Evolutionary conservation across 2,113 vertebrate species (phyloP).

Genomic region (Eulemur rufifrons): DNA sequence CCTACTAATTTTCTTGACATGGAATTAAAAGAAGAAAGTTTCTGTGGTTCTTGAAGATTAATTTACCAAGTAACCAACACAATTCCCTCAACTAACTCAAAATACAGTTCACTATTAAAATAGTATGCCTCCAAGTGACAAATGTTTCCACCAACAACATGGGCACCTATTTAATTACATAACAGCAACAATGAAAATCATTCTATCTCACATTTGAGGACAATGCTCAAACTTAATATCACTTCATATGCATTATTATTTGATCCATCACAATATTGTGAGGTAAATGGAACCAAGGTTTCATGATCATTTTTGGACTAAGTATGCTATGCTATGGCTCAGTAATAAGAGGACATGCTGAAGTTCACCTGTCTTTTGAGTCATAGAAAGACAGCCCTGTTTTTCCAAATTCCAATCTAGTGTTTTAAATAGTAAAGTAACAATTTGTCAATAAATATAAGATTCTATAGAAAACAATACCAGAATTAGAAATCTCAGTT

Average conservation of each 20-base stretch:
- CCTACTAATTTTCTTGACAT: not conserved
- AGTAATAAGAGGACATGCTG: not conserved
- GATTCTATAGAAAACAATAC: not conserved
- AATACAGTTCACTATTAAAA: slow-evolving; percentile 21
- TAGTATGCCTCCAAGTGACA: not conserved
- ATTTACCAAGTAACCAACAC: not conserved
- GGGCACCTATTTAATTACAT: not conserved
- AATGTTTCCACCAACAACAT: not conserved
- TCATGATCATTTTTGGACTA: not conserved
- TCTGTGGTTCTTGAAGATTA: not conserved
- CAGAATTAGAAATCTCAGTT: not conserved
- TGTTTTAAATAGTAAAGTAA: not conserved
- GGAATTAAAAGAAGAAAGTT: not conserved
- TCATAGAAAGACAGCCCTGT: not conserved
- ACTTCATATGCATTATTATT: not conserved
- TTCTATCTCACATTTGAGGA: not conserved
- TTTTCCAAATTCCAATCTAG: not conserved
- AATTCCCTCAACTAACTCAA: not conserved
- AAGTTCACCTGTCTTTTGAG: not conserved
- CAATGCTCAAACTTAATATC: not conserved
- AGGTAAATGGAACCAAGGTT: not conserved
- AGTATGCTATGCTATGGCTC: not conserved
- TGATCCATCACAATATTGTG: not conserved
- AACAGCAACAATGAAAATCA: not conserved
- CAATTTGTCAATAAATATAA: not conserved